Evolutionary conservation across 64 coral and sea anemone species (phyloP).

Genomic region (Montipora cactus): DNA sequence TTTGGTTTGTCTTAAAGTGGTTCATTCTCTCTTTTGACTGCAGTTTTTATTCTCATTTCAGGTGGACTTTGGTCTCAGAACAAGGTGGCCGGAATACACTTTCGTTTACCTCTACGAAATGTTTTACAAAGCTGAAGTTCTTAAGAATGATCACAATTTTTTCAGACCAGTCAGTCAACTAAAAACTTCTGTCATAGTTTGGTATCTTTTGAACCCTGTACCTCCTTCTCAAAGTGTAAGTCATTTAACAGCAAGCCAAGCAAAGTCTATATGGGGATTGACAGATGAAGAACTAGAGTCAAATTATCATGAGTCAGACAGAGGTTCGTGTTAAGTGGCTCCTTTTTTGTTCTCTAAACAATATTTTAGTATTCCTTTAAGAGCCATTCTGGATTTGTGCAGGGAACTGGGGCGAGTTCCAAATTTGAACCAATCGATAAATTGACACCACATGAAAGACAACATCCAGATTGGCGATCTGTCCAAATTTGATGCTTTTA

Average conservation of each 20-base stretch:
- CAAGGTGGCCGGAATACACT: constrained; percentile 94
- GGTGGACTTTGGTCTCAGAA: constrained; percentile 93
- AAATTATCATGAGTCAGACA: constrained; percentile 86
- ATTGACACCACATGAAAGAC: no score
- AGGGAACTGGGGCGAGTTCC: no score
- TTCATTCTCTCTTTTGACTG: neutral
- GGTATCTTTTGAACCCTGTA: constrained; percentile 95
- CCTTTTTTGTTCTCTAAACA: neutral
- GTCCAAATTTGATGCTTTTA: no score
- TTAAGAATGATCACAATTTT: constrained; percentile 99
- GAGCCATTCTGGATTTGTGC: no score
- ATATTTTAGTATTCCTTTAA: neutral
- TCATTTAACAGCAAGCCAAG: constrained; percentile 98
- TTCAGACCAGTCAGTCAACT: constrained; percentile 99
- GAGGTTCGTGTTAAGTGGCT: constrained; percentile 43
- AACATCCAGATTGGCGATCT: no score
- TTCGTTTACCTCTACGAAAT: constrained; percentile 99
- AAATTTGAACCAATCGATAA: no score
- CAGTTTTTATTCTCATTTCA: constrained; percentile 54
- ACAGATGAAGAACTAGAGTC: constrained; percentile 95
- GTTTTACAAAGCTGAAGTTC: constrained; percentile 98
- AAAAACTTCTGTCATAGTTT: constrained; percentile 99
- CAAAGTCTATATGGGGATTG: constrained; percentile 99
- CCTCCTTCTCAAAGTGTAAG: constrained; percentile 96
- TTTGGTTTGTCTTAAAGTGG: neutral